A percentile compares a stretch with the other conserved stretches of the same genome.
Evolutionary conservation across 2,113 vertebrate species (phyloP).

Genomic region (Epinephelus lanceolatus): DNA sequence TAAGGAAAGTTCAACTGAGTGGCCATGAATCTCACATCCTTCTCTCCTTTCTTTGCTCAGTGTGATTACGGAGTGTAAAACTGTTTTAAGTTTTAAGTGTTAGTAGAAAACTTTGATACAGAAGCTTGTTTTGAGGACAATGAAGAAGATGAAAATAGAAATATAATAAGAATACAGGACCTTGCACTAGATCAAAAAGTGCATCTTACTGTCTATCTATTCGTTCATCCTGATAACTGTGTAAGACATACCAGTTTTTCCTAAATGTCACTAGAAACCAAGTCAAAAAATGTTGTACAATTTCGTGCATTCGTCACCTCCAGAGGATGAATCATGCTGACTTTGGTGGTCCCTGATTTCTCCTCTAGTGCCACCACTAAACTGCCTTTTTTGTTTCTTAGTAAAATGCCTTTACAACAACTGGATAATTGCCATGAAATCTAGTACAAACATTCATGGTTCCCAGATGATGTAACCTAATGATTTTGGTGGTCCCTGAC

Average conservation of each 20-base stretch:
- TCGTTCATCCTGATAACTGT: too few species aligned
- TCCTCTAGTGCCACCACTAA: neutral
- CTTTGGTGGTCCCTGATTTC: too few species aligned
- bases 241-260: neutral
- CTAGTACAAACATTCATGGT: too few species aligned
- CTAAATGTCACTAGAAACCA: neutral
- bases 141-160: neutral
- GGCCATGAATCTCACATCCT: slow-evolving; percentile 1
- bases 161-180: neutral
- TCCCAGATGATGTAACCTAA: too few species aligned
- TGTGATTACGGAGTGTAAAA: neutral
- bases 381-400: too few species aligned
- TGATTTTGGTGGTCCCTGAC: too few species aligned
- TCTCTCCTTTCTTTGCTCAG: neutral
- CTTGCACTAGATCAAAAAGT: neutral
- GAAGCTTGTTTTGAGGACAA: neutral
- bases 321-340: too few species aligned
- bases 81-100: neutral
- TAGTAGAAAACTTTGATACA: neutral
- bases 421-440: too few species aligned
- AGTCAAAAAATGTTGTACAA: neutral
- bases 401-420: too few species aligned
- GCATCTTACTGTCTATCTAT: neutral
- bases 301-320: too few species aligned
- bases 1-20: neutral